Percentiles rank a stretch among this genome's conserved stretches.
phyloP scores from a whole-genome alignment of 2,888 invertebrate species.

The Globia sparganii region DNA sequence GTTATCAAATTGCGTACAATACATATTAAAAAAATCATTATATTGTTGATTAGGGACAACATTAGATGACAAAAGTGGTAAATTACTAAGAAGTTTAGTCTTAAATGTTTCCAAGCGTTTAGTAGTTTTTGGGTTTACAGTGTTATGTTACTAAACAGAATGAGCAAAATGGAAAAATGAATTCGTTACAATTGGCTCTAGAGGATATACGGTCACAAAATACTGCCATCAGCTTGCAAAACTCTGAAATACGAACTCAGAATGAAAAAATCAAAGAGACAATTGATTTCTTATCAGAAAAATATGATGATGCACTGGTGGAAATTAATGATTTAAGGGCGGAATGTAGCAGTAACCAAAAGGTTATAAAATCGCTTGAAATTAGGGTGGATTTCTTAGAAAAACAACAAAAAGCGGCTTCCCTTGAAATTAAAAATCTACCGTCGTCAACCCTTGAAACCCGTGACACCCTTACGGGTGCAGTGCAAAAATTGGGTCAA shows the following conservation, averaged over 20 bases:
- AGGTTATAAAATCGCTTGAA: neutral
- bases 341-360: conserved; percentile 1
- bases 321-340: neutral
- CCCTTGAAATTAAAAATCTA: neutral
- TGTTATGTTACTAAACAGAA: neutral
- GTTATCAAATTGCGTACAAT: too few relatives aligned
- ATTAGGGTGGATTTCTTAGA: neutral
- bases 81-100: too few relatives aligned
- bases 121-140: too few relatives aligned
- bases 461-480: neutral
- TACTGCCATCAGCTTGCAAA: neutral
- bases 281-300: neutral
- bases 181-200: neutral
- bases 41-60: too few relatives aligned
- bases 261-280: neutral
- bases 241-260: neutral
- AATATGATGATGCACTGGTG: neutral
- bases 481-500: neutral
- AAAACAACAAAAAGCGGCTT: neutral
- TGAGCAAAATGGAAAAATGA: neutral
- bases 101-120: too few relatives aligned
- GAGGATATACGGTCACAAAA: conserved; percentile 2
- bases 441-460: neutral
- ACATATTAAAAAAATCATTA: too few relatives aligned
- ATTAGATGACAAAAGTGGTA: too few relatives aligned